Percentiles rank a stretch among this genome's conserved stretches.
Conservation (phyloP, 2,888 invertebrate genomes). For the Melieria picta region DNA sequence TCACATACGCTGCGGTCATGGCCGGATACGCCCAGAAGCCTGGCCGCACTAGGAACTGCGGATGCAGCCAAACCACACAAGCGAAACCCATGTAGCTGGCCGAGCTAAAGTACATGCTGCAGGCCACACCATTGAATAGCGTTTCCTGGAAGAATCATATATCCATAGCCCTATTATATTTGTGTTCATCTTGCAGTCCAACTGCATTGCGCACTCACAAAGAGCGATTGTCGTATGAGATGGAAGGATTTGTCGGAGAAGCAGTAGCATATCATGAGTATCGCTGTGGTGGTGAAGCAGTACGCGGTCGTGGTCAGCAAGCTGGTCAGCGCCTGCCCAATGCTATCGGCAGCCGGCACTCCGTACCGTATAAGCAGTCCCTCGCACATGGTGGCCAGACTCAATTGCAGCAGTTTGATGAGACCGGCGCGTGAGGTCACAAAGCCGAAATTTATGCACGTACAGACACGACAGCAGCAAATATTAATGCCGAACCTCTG, state of each 20-base stretch:
- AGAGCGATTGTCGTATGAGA: constrained; percentile 81
- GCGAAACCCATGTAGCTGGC: constrained; percentile 83
- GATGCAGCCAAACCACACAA: constrained; percentile 80
- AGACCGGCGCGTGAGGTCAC: constrained; percentile 78
- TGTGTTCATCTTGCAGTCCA: neutral
- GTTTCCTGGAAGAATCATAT: constrained; percentile 72
- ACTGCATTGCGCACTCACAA: constrained; percentile 72
- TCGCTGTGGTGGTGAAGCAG: constrained; percentile 79
- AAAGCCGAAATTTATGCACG: constrained; percentile 82
- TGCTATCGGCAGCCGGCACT: constrained; percentile 74
- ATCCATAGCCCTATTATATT: no score
- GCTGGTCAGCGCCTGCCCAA: constrained; percentile 83
- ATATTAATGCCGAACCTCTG: constrained; percentile 71
- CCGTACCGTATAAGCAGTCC: constrained; percentile 83
- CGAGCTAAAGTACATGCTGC: constrained; percentile 81
- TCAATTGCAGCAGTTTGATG: constrained; percentile 78
- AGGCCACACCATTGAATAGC: constrained; percentile 80
- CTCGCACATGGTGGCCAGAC: constrained; percentile 84
- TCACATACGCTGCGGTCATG: constrained; percentile 87
- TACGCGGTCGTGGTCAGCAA: constrained; percentile 84
- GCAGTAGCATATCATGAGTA: constrained; percentile 81
- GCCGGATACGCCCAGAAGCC: constrained; percentile 89
- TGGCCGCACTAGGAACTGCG: constrained; percentile 75
- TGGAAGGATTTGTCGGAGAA: constrained; percentile 80
- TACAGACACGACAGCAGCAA: constrained; percentile 80